Evolutionary conservation across 2,113 vertebrate genomes (phyloP), one percentile per base, ranked within the genome.

Genomic region (Willisornis vidua): DNA sequence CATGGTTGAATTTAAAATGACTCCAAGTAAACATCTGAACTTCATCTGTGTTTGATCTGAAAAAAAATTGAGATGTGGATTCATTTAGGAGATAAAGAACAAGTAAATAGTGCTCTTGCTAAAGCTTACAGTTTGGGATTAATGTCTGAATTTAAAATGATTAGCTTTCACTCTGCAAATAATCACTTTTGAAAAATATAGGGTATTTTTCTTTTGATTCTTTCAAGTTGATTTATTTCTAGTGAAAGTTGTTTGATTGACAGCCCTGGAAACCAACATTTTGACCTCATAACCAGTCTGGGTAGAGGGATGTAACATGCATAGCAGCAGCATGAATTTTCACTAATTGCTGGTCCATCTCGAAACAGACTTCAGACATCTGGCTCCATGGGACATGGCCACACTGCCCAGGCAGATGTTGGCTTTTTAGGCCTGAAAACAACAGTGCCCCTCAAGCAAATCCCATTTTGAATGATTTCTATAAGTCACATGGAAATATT

Each of bases 21-120:
- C 46, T 82, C 72, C 43, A 87, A 74, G 67, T 89, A 94, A 97
- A 93, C 83, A 96, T 87, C 74, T 94, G 85, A 96, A 94, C 16
- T 87, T 94, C 72, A 94, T 94, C 85, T 91, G 23, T 43, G 55
- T 65, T 95, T 76, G 25, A 55, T 54, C 39, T 43, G 45, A 28
- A 80, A 80, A 89, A 52, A 70, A 74, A 84, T 3, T 12, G 29
- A 71, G 57, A 63, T 46, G 16, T 75, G 45, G 10, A 70, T 83
- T 89, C 37, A 85, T 94, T 95, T 94, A 93, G 19, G 17, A 5
- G 11, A 66, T 62, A 82, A 84, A 89, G 45, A 90, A 46, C 39
- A 92, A 93, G 81, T 51, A 92, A 94, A 80, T 76, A 68, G 4
- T 73, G 49, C 29, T 90, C 67, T 89, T 87, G 26, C 37, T 85